These are phyloP conservation scores for Diceros bicornis DNA, from an alignment of 2,797 vertebrate genomes.

Conservation along the genomic window DNA sequence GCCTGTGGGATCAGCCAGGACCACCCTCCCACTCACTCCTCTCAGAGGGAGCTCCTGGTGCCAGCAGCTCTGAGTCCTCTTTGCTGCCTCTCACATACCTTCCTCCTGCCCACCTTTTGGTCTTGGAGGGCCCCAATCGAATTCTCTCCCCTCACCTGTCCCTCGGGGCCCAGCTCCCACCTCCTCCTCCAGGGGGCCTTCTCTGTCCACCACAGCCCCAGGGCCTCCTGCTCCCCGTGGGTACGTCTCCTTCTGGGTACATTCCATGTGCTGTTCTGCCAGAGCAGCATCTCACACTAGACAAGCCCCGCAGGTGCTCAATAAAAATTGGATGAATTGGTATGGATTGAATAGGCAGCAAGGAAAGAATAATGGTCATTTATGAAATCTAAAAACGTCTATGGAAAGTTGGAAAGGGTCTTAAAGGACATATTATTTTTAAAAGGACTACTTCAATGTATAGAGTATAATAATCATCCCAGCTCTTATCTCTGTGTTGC, in stretches of 20 bases:
- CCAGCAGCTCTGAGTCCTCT: neutral
- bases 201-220: neutral
- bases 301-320: neutral
- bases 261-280: neutral
- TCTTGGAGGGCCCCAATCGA: no score
- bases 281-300: neutral
- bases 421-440: neutral
- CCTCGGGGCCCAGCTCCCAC: neutral
- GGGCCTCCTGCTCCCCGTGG: neutral
- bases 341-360: neutral
- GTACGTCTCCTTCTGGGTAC: neutral
- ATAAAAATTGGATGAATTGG: neutral
- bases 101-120: neutral
- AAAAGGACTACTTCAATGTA: neutral
- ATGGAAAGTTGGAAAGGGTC: neutral
- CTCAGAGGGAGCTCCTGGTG: neutral
- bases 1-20: neutral
- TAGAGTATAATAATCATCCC: neutral
- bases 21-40: rapidly evolving
- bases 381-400: neutral
- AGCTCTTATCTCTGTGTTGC: neutral
- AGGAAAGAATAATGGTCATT: neutral
- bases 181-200: neutral
- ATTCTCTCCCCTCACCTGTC: neutral
- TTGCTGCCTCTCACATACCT: neutral